Base-by-base conservation (phyloP, 2,113 vertebrate genomes). In the Aix galericulata region DNA sequence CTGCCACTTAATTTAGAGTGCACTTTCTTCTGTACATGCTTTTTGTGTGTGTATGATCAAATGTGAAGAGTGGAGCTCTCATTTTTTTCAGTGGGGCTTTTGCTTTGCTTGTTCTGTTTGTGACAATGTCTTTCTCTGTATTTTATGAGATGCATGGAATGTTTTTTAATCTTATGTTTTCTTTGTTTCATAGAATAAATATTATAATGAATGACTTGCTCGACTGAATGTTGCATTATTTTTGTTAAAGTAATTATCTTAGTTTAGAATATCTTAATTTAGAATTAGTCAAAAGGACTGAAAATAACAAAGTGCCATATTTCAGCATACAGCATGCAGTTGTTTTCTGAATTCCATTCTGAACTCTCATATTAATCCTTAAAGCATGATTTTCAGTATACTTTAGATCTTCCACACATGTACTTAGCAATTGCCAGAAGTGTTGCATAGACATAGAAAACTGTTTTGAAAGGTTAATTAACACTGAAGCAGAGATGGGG, bases 111-210 rank as follows among this genome's bases (percentile, higher is more conserved):
- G 23, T 53, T 31, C 34, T 44, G 36, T 77, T 92, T 62, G 55
- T 82, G 63, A 82, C 59, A 29, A 1, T 44, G 18, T 59, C 21
- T 79, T 88, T 91, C 50, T 89, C 78, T 93, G 58, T 95, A 53
- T 89, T 94, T 95, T 91, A 69, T 73, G 38, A 66, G 91, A 73
- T 67, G 87, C 62, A n/a, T 79, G 84, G 56, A 85, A 87, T 18
- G 11, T 18, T 91, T 92, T 79, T 67, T 44, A 68, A 89, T 85
- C 29, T 74, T 68, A 21, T 2, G 4, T 74, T 93, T 90, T 94
- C 23, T 90, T 88, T 90, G 48, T 94, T 93, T 91, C 38, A 22
- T 67, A 91, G n/a, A 96, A 96, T 94, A 96, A 96, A 97, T 80
- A 62, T 48, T 52, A 17, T 6, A 50, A 69, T 69, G 31, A 85